A percentile compares a stretch with the other conserved stretches of the same genome.
phyloP scores from a whole-genome alignment of 1,140 invertebrate species.

The Spodoptera litura region DNA sequence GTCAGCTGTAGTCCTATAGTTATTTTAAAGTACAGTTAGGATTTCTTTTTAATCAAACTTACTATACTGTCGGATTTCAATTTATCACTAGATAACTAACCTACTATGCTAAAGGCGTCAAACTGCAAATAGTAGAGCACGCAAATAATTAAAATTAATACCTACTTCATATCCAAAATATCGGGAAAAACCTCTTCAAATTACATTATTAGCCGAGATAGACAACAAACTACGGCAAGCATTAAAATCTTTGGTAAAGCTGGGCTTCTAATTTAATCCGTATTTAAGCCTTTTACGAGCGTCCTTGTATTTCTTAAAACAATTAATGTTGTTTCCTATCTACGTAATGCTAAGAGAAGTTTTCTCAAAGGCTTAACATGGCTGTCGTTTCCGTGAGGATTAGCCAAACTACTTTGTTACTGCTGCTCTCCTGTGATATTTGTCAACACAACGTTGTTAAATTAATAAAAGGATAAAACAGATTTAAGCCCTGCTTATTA shows the following conservation, averaged over 20 bases:
- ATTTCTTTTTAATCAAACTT: too few species aligned
- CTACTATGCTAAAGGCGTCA: too few species aligned
- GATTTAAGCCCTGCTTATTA: too few species aligned
- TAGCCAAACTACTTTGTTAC: slow-evolving; percentile 59
- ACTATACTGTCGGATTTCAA: too few species aligned
- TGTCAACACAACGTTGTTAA: slow-evolving; percentile 14
- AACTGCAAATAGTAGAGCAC: too few species aligned
- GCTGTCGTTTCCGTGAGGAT: slow-evolving; percentile 53
- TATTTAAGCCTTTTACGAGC: slow-evolving; percentile 47
- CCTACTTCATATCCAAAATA: neutral
- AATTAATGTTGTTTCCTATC: slow-evolving; percentile 61
- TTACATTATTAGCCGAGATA: slow-evolving; percentile 25
- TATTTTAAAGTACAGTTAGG: too few species aligned
- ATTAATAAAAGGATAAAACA: slow-evolving; percentile 1
- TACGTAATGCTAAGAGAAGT: slow-evolving; percentile 54
- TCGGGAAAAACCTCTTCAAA: neutral
- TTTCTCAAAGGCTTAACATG: slow-evolving; percentile 58
- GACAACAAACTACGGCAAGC: neutral
- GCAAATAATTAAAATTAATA: neutral
- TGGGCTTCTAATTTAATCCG: slow-evolving; percentile 6
- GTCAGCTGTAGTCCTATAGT: too few species aligned
- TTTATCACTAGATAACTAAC: too few species aligned
- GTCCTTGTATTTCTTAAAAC: slow-evolving; percentile 68
- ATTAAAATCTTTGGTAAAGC: slow-evolving; percentile 27
- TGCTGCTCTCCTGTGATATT: slow-evolving; percentile 50